These are phyloP conservation scores for Coboldia fuscipes DNA, from an alignment of 1,140 invertebrate species.

Conservation along the genomic window DNA sequence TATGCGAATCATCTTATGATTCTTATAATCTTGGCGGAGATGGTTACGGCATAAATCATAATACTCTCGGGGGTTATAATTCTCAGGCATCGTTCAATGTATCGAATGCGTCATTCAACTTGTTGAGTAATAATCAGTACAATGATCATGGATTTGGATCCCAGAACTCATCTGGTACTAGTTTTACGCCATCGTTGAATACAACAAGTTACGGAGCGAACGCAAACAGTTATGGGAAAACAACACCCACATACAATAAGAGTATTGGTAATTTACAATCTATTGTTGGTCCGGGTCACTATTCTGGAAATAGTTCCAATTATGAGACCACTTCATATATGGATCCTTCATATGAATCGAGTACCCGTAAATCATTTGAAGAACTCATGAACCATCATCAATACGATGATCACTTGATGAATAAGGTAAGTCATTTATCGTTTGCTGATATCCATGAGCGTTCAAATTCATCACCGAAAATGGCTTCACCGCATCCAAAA, in stretches of 20 bases:
- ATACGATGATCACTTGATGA: slow-evolving; percentile 2
- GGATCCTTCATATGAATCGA: slow-evolving; percentile 1
- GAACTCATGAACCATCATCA: slow-evolving; percentile 4
- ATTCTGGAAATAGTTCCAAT: slow-evolving; percentile 3
- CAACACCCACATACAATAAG: slow-evolving; percentile 1
- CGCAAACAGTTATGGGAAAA: not conserved
- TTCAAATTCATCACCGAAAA: too few relatives aligned
- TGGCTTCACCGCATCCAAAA: not conserved
- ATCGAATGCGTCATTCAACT: slow-evolving; percentile 3
- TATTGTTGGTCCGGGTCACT: not conserved
- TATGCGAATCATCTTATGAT: slow-evolving; percentile 4
- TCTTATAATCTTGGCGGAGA: slow-evolving; percentile 2
- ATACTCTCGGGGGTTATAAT: slow-evolving; percentile 1
- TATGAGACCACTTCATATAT: slow-evolving; percentile 1
- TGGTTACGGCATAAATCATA: slow-evolving; percentile 1
- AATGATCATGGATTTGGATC: too few relatives aligned
- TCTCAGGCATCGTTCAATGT: slow-evolving; percentile 3
- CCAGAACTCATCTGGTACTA: too few relatives aligned
- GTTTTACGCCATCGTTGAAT: too few relatives aligned
- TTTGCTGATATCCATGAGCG: not conserved
- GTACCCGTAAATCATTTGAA: not conserved
- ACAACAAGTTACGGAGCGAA: too few relatives aligned
- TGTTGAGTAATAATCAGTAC: too few relatives aligned
- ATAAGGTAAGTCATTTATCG: slow-evolving; percentile 4
- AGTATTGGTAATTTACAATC: slow-evolving; percentile 2